Percentiles rank a stretch among this genome's conserved stretches.
These are phyloP conservation scores for Pipa parva DNA, from an alignment of 2,113 vertebrate species.

Conservation along the genomic window DNA sequence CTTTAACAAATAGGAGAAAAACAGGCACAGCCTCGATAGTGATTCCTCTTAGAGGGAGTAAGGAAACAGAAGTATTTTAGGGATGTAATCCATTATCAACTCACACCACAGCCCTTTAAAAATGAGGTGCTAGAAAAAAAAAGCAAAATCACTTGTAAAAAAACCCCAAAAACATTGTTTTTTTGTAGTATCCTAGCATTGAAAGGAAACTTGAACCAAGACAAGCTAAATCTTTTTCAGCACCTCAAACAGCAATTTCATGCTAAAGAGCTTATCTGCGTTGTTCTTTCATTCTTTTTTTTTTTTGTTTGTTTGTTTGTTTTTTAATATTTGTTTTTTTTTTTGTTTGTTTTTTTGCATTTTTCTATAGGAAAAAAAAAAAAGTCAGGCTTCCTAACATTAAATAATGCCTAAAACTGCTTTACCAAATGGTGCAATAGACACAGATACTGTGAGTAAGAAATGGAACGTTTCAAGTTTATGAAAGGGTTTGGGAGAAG, in stretches of 20 bases:
- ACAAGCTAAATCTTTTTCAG: constrained; percentile 50
- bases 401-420: constrained; percentile 97
- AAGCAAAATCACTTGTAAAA: constrained; percentile 32
- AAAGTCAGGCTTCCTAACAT: constrained; percentile 80
- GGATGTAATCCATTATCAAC: constrained; percentile 14
- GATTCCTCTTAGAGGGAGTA: constrained; percentile 53
- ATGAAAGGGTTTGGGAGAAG: constrained; percentile 69
- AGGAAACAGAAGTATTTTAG: constrained; percentile 49
- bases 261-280: constrained; percentile 69
- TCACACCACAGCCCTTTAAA: constrained; percentile 35
- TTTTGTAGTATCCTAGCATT: constrained; percentile 69
- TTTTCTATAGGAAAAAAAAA: constrained; percentile 78
- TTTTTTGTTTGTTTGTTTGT: constrained; percentile 34
- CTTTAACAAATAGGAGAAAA: constrained; percentile 71
- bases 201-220: constrained; percentile 72
- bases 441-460: constrained; percentile 83
- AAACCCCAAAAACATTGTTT: constrained; percentile 35
- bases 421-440: constrained; percentile 79
- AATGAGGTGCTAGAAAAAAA: constrained; percentile 24
- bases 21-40: constrained; percentile 38
- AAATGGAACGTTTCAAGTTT: constrained; percentile 84
- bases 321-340: background rate
- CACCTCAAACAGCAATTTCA: constrained; percentile 73
- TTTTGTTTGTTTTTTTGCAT: constrained; percentile 62
- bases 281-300: constrained; percentile 52